Evolutionary conservation across 2,113 vertebrate genomes (phyloP).

Genomic region (Saiga tatarica): DNA sequence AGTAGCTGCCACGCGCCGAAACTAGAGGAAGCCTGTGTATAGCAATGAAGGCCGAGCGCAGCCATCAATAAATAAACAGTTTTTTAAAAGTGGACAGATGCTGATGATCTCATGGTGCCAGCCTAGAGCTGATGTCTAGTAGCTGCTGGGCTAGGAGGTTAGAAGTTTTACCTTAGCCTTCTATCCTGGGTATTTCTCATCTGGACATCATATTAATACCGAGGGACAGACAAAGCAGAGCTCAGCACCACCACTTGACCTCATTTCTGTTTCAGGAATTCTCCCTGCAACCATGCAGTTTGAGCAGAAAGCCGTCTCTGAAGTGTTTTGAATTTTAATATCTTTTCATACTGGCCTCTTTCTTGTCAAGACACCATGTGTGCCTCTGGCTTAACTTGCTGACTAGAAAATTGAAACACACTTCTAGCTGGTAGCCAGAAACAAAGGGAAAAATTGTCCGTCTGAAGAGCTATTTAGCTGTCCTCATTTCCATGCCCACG

Average conservation of each 20-base stretch:
- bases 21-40: neutral
- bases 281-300: neutral
- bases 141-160: neutral
- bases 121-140: neutral
- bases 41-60: fast-evolving
- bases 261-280: slow-evolving; percentile 54
- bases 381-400: slow-evolving; percentile 55
- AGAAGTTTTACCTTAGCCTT: slow-evolving; percentile 18
- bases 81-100: neutral
- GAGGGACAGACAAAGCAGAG: slow-evolving; percentile 42
- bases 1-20: fast-evolving
- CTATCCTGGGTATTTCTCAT: slow-evolving; percentile 9
- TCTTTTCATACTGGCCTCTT: slow-evolving; percentile 51
- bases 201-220: neutral
- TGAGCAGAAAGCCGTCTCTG: slow-evolving; percentile 30
- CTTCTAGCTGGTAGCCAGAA: slow-evolving; percentile 38
- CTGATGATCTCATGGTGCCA: neutral
- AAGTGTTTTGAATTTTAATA: slow-evolving; percentile 61
- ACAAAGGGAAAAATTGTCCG: slow-evolving; percentile 60
- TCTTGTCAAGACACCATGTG: slow-evolving; percentile 35
- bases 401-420: slow-evolving; percentile 51
- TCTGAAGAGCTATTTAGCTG: slow-evolving; percentile 9
- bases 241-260: slow-evolving; percentile 18
- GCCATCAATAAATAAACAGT: neutral
- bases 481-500: neutral